Base-by-base conservation (phyloP, 2,113 vertebrate genomes). In the Gadus chalcogrammus region DNA sequence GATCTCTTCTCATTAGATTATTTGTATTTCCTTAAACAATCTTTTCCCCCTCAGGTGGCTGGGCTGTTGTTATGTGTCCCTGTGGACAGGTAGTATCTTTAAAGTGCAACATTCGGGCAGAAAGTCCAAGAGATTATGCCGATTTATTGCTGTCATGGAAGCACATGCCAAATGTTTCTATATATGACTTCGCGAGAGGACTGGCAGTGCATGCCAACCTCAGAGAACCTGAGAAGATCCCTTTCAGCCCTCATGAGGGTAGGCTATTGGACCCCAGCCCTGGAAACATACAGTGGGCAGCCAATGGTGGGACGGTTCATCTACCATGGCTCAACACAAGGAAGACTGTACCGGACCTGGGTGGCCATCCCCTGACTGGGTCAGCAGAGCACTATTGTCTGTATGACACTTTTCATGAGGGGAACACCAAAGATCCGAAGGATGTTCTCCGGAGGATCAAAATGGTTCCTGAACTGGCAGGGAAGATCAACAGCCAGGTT, bases 311-410 rank as follows among this genome's bases (percentile, higher is more conserved):
- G 7, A 70, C 64, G n/a, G 53, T 76, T 13, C 70, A 70, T 18
- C 31, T 76, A 1, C 38, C 74, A 53, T 76, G 74, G 68, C 27
- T 76, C 8, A 66, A 61, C 4, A 48, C 12, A 20, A 75, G 70
- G 20, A 66, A 70, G 56, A 3, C 9, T 3, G 38, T 28, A 7
- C 62, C 68, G 52, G 68, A 67, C 56, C 28, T 28, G 18, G 35
- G 71, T 71, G 52, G 74, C 18, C 74, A 76, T 61, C 74, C 74
- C 4, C 16, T 70, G 71, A 71, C 63, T 5, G 74, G 74, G 27
- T 76, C 62, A 61, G 61, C 74, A 24, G 53, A 76, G n/a, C 62
- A 76, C 61, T 70, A 66, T 66, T 52, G 56, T 42, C 53, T 71
- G 16, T 76, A 66, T 70, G 68, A 76, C 35, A 52, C 15, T 3